phyloP scores from a whole-genome alignment of 2,113 vertebrate species.

The Aramus guarauna region DNA sequence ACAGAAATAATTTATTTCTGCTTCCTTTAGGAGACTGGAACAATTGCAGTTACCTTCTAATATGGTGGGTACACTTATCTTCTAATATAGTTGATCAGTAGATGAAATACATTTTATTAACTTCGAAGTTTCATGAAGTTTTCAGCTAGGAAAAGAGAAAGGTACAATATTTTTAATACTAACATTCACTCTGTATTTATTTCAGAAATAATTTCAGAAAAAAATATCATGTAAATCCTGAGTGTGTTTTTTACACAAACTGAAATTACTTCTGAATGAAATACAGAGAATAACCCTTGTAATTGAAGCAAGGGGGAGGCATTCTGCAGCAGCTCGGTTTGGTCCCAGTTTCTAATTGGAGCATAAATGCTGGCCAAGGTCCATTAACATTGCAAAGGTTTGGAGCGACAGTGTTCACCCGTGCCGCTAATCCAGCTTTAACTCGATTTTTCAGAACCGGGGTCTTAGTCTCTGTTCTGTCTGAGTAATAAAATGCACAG shows the following conservation, averaged over 20 bases:
- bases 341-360: not conserved
- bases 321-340: not conserved
- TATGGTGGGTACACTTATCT: not conserved
- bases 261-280: not conserved
- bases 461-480: not conserved
- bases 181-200: not conserved
- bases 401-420: not conserved
- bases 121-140: not conserved
- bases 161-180: not conserved
- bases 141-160: not conserved
- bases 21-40: not conserved
- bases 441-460: not conserved
- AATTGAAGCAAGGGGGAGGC: not conserved
- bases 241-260: not conserved
- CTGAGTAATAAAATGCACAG: not conserved
- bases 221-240: not conserved
- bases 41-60: not conserved
- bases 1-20: not conserved
- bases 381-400: not conserved
- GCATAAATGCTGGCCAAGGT: not conserved
- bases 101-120: not conserved
- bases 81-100: not conserved
- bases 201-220: not conserved
- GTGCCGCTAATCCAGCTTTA: not conserved
- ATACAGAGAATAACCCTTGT: not conserved